Conservation (phyloP, 1,140 invertebrate species). For the Diploscapter pachys region DNA sequence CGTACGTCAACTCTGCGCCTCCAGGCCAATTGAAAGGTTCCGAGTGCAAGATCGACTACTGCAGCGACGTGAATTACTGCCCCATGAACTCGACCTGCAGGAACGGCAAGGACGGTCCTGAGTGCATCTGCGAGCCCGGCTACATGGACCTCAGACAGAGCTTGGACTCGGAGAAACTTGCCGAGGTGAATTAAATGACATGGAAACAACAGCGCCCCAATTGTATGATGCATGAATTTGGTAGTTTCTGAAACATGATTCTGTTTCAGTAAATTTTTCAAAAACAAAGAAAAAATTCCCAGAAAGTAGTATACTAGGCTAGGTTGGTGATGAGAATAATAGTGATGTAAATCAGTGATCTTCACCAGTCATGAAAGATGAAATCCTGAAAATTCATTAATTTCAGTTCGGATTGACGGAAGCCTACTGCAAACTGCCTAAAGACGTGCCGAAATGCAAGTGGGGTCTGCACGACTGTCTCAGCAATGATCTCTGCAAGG, state of each 20-base stretch:
- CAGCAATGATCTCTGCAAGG: too few relatives aligned
- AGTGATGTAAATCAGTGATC: too few relatives aligned
- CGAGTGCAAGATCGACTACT: constrained; percentile 41
- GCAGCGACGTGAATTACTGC: constrained; percentile 40
- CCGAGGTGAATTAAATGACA: neutral
- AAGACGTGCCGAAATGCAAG: constrained; percentile 37
- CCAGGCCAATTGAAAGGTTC: constrained; percentile 30
- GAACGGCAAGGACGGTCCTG: constrained; percentile 36
- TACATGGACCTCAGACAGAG: constrained; percentile 36
- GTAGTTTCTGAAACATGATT: too few relatives aligned
- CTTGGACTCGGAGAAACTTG: neutral
- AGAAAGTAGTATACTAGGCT: neutral
- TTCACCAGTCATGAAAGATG: too few relatives aligned
- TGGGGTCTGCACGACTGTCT: constrained; percentile 40
- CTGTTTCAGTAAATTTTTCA: too few relatives aligned
- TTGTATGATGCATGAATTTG: too few relatives aligned
- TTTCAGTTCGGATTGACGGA: constrained; percentile 20
- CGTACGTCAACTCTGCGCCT: constrained; percentile 35
- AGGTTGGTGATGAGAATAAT: too few relatives aligned
- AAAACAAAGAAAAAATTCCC: neutral
- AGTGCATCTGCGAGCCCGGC: constrained; percentile 38
- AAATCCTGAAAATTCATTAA: too few relatives aligned
- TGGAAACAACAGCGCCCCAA: too few relatives aligned
- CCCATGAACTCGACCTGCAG: constrained; percentile 39
- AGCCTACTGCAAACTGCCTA: constrained; percentile 19